Evolutionary conservation across 2,113 vertebrate genomes (phyloP), one percentile per base, ranked within the genome.

Genomic region (Notechis scutatus): DNA sequence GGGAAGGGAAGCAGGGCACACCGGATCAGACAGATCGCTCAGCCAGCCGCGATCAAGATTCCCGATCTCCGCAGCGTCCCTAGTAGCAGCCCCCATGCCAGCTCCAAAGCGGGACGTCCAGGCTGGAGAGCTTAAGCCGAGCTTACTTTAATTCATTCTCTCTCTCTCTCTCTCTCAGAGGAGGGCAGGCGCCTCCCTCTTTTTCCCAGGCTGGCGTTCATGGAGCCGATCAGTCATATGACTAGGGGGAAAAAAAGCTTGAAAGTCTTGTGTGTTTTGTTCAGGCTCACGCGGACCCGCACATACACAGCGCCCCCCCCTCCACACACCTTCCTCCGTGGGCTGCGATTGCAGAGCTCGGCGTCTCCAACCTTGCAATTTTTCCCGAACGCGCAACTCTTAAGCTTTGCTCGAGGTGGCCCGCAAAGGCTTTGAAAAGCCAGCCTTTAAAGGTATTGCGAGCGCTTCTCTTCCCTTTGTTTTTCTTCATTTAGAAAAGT

Each of bases 171-270:
- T 42, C 42, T 42, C 42, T 42, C 3, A 42, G 29, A 94, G 88
- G 55, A 23, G 57, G 92, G 89, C 64, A 21, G 55, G 92, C 92
- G 69, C 42, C 87, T 34, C 91, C 90, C 34, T 87, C 88, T 61
- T 50, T 59, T 45, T 15, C 74, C 59, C 8, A 5, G 3, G 14
- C 91, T 54, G 69, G 85, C 57, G 18, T 47, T 47, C 29, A 91
- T 92, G 90, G 86, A 94, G 57, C 69, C 92, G 21, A 59, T 94
- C 87, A 93, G 95, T 95, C 95, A 94, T 92, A 93, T 92, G 95
- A 95, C 91, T 21, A 90, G 54, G 90, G 87, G 7, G 5, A 47
- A 7, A 9, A 34, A 81, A 56, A 61, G 55, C 91, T 45, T 18
- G 45, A 47, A 42, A 15, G 42, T 42, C 42, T 42, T 42, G 42